Evolutionary conservation across 2,888 invertebrate genomes (phyloP), one percentile per base, ranked within the genome.

Genomic region (Cantharis flavilabris): DNA sequence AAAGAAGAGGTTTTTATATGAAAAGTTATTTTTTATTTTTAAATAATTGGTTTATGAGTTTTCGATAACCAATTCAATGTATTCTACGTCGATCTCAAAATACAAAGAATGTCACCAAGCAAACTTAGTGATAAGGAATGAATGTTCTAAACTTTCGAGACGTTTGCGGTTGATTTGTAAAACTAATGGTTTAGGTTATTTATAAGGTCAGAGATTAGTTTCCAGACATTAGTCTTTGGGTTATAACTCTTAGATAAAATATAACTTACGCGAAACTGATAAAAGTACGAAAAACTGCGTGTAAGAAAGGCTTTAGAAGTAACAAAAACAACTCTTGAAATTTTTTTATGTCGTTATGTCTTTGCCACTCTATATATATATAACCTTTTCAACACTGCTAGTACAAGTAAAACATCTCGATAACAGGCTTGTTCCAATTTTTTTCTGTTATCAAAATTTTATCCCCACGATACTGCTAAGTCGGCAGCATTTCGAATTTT

Each of bases 181-280:
- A 81, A 81, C 80, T 80, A 81, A 81, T 81, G 81, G 80, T 78
- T 72, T 67, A 70, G 76, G 80, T 79, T 80, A 81, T 81, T 81
- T 81, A 81, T 81, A 81, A 78, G 80, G 79, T 79, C 81, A 73
- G 80, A 81, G 81, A 81, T 81, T 81, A 80, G 80, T 81, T 81
- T 79, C 77, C 79, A 80, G 78, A 79, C 80, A 81, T 81, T 80
- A 79, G 73, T 80, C 80, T 77, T 77, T 69, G 71, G 74, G 69
- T 71, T 70, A 74, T 74, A 77, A 77, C 75, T 69, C 70, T 72
- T 69, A 73, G 80, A 81, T 80, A 80, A 81, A 81, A 79, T 79
- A 81, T 80, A 79, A 81, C 76, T 81, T 81, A 81, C 79, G 76
- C 74, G 73, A 63, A 77, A 75, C 77, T 74, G 77, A 77, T 77